These are phyloP conservation scores for Ectropis crepuscularia DNA, from an alignment of 2,888 invertebrate species.

Conservation along the genomic window DNA sequence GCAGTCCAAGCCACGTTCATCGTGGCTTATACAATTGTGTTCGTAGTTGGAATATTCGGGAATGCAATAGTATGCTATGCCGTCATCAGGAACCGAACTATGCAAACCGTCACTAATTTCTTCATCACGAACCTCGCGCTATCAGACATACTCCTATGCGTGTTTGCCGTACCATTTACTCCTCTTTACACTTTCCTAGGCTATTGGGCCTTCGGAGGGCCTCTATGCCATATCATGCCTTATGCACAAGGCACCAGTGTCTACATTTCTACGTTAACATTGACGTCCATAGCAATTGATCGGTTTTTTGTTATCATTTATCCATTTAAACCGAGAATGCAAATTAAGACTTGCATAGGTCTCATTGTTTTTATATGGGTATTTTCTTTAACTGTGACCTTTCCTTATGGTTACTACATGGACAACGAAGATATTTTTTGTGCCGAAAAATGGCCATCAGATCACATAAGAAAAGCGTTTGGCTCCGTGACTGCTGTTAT, in stretches of 20 bases:
- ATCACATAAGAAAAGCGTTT: constrained; percentile 88
- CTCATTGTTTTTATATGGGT: constrained; percentile 93
- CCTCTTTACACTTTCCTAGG: constrained; percentile 93
- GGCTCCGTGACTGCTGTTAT: constrained; percentile 91
- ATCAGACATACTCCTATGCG: constrained; percentile 93
- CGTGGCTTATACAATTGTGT: constrained; percentile 90
- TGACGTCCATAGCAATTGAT: constrained; percentile 96
- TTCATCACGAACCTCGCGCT: constrained; percentile 96
- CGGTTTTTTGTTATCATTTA: constrained; percentile 95
- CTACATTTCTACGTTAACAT: constrained; percentile 94
- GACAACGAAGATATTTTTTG: constrained; percentile 84
- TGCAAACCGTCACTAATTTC: constrained; percentile 97
- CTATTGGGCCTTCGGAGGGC: constrained; percentile 93
- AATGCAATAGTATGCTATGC: constrained; percentile 95
- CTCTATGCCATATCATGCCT: constrained; percentile 93
- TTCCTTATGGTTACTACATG: constrained; percentile 94
- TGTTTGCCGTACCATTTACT: constrained; percentile 95
- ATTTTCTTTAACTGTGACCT: constrained; percentile 90
- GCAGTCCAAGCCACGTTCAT: constrained; percentile 90
- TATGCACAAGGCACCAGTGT: constrained; percentile 95
- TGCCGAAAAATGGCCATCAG: constrained; percentile 92
- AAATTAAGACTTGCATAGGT: constrained; percentile 89
- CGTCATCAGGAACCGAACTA: constrained; percentile 92
- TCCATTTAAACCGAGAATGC: constrained; percentile 93
- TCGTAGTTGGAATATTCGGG: constrained; percentile 91